Percentiles rank a stretch among this genome's conserved stretches.
Conservation (phyloP, 2,113 vertebrate species). For the Romanogobio albipinnatus region DNA sequence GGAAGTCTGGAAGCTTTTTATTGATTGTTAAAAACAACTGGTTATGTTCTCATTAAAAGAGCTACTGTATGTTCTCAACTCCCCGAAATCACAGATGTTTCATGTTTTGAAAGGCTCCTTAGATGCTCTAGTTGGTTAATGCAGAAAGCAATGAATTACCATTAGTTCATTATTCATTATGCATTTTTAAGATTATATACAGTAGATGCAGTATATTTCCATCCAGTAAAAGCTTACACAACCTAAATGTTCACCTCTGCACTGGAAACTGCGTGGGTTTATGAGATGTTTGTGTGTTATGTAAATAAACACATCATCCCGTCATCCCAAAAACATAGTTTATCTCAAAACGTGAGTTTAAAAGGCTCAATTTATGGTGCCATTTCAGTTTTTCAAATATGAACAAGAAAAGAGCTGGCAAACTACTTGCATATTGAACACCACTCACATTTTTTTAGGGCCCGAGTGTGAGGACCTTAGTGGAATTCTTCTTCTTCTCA, state of each 20-base stretch:
- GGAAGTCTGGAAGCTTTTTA: neutral
- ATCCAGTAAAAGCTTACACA: neutral
- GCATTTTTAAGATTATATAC: neutral
- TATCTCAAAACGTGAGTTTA: neutral
- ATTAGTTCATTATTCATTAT: neutral
- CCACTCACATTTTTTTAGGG: neutral
- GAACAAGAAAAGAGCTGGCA: too few relatives aligned
- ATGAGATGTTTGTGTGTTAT: neutral
- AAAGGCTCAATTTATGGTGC: neutral
- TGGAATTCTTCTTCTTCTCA: too few relatives aligned
- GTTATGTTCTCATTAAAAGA: neutral
- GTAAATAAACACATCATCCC: neutral
- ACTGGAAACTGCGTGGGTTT: neutral
- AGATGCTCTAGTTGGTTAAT: neutral
- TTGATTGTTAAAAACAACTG: neutral
- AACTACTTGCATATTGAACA: too few relatives aligned
- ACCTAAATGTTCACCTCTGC: neutral
- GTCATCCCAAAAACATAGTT: neutral
- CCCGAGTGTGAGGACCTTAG: too few relatives aligned
- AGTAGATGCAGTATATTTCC: neutral
- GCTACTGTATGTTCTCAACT: neutral
- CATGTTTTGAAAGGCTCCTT: neutral
- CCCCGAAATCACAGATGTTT: neutral
- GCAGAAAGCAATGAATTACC: neutral
- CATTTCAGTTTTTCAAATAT: neutral